phyloP scores from a whole-genome alignment of 2,888 invertebrate genomes.

The Epinotia demarniana region DNA sequence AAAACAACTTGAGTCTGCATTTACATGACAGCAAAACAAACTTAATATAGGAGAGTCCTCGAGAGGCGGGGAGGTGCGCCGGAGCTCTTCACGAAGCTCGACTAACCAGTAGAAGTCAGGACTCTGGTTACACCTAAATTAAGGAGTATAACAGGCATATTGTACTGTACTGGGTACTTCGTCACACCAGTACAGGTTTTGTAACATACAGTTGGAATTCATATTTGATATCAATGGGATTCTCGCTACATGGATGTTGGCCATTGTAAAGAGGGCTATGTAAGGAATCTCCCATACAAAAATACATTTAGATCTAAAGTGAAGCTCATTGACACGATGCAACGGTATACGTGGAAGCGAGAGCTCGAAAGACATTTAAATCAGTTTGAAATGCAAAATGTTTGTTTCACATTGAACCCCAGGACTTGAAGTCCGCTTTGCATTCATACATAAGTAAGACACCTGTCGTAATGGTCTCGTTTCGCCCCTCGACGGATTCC shows the following conservation, averaged over 20 bases:
- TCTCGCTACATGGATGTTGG: not conserved
- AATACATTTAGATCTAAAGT: too few species aligned
- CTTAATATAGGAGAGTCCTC: conserved; percentile 63
- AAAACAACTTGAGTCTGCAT: conserved; percentile 53
- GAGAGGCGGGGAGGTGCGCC: conserved; percentile 35
- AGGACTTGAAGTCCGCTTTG: not conserved
- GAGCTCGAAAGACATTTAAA: not conserved
- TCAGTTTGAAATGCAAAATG: not conserved
- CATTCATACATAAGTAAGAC: conserved; percentile 51
- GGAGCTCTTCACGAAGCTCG: conserved; percentile 32
- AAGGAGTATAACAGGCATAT: not conserved
- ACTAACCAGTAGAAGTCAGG: not conserved
- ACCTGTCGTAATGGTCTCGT: conserved; percentile 62
- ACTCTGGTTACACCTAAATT: not conserved
- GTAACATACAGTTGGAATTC: not conserved
- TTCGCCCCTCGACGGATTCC: conserved; percentile 44
- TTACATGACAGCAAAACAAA: conserved; percentile 69
- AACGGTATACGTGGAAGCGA: not conserved
- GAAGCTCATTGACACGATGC: too few species aligned
- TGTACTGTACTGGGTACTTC: not conserved
- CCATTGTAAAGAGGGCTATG: too few species aligned
- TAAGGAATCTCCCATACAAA: too few species aligned
- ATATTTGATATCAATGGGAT: not conserved
- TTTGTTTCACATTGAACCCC: not conserved
- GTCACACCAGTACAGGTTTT: not conserved